Evolutionary conservation across 2,113 vertebrate genomes (phyloP), one percentile per base, ranked within the genome.

Genomic region (Rostratula benghalensis): DNA sequence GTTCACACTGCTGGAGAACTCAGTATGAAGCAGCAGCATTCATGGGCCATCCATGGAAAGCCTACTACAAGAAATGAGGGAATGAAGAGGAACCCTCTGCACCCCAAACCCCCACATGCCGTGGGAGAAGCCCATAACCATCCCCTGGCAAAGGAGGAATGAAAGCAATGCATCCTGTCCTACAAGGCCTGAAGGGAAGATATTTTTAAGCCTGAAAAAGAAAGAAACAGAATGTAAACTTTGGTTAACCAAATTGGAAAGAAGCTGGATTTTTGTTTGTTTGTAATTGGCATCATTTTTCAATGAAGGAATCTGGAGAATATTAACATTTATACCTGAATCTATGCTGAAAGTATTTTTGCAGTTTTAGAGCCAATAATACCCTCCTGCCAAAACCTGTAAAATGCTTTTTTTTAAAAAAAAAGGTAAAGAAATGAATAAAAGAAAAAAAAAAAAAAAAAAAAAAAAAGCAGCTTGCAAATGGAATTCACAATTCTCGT

Each of bases 321-420:
- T 95, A 97, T 96, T 96, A 97, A 96, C 94, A 89, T 88, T 92
- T 96, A 91, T 97, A 96, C 97, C 95, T 97, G 94, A 93, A 96
- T 92, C 92, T 79, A 63, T 8, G 71, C 87, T 88, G 96, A 84
- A 97, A 94, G 71, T 33, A 92, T 87, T 97, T 94, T 64, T 97
- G 83, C 82, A 39, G 74, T 87, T 93, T 82, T 75, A 83, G 73
- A 92, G 97, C 96, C 97, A 98, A 93, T 75, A 77, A 4, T 27
- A 70, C 71, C 48, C 63, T 61, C 90, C 73, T 97, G 97, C 97
- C 98, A 98, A 98, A 86, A 93, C 76, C 94, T 87, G 93, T 95
- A 97, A 98, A 98, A 94, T 9, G 30, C 28, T 68, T 87, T 74
- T 41, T 9, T n/a, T n/a, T n/a, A n/a, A 35, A 86, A 77, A 77